These are phyloP conservation scores for Dromiciops gliroides DNA, from an alignment of 2,113 vertebrate species.

Conservation along the genomic window DNA sequence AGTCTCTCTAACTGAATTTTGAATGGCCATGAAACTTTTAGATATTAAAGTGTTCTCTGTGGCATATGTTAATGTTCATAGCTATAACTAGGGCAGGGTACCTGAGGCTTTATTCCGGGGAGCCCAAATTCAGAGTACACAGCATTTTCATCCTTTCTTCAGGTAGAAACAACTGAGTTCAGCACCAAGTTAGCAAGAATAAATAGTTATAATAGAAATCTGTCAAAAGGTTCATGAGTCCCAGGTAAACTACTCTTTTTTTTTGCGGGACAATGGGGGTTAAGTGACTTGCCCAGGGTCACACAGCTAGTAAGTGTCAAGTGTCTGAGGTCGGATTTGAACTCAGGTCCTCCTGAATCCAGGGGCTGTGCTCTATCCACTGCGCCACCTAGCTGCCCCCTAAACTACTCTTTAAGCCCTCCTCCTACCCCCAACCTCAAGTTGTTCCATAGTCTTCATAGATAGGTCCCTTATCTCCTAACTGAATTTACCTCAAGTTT, in stretches of 20 bases:
- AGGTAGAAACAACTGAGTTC: neutral
- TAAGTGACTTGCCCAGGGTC: no score
- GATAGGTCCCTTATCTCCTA: neutral
- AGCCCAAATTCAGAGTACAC: neutral
- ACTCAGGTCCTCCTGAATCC: no score
- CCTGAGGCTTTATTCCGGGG: neutral
- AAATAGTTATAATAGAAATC: neutral
- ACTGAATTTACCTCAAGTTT: neutral
- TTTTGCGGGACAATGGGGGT: no score
- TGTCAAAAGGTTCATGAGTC: neutral
- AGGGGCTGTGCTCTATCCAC: no score
- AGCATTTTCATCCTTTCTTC: neutral
- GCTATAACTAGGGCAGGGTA: neutral
- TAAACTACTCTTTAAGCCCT: neutral
- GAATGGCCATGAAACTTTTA: neutral
- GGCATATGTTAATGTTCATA: neutral
- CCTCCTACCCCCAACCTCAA: neutral
- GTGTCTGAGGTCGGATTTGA: no score
- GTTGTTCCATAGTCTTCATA: neutral
- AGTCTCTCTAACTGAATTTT: neutral
- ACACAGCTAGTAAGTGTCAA: no score
- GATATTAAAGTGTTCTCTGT: neutral
- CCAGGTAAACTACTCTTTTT: neutral
- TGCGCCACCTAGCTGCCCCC: no score
- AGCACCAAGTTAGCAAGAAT: neutral